Evolutionary conservation across 1,140 invertebrate genomes (phyloP).

Genomic region (Aphidius gifuensis): DNA sequence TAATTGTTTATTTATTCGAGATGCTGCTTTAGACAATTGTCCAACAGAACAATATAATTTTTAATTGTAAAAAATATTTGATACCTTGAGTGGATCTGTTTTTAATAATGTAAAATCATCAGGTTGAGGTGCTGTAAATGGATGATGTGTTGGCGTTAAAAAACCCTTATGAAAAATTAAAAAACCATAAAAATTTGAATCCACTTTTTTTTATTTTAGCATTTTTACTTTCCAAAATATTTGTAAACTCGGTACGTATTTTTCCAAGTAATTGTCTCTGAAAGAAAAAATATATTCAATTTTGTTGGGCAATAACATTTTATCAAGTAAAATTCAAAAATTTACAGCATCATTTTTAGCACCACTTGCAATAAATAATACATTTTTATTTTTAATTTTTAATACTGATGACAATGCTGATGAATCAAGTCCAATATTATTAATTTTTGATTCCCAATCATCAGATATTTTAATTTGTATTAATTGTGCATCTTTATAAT

Average conservation of each 20-base stretch:
- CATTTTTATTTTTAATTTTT: slow-evolving; percentile 47
- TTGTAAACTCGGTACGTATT: slow-evolving; percentile 63
- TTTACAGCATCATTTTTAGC: slow-evolving; percentile 51
- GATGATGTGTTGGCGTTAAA: slow-evolving; percentile 89
- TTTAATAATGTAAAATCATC: slow-evolving; percentile 73
- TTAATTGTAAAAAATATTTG: slow-evolving; percentile 9
- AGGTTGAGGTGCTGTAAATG: slow-evolving; percentile 85
- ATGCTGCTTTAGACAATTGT: no score
- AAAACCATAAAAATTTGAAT: slow-evolving; percentile 82
- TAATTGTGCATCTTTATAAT: slow-evolving; percentile 46
- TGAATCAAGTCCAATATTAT: slow-evolving; percentile 47
- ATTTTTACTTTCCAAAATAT: slow-evolving; percentile 60
- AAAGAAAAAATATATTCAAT: slow-evolving; percentile 18
- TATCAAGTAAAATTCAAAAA: slow-evolving; percentile 15
- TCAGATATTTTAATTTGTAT: slow-evolving; percentile 48
- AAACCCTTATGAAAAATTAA: slow-evolving; percentile 80
- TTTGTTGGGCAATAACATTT: slow-evolving; percentile 1
- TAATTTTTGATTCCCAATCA: slow-evolving; percentile 42
- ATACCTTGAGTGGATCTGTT: slow-evolving; percentile 69
- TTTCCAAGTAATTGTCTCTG: slow-evolving; percentile 69
- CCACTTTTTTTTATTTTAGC: slow-evolving; percentile 44
- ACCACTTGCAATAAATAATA: slow-evolving; percentile 54
- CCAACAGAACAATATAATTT: no score
- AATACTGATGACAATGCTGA: slow-evolving; percentile 33
- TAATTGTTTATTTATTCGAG: slow-evolving; percentile 9